These are phyloP conservation scores for Ramazzottius varieornatus DNA, from an alignment of 2,888 invertebrate species.

Conservation along the genomic window DNA sequence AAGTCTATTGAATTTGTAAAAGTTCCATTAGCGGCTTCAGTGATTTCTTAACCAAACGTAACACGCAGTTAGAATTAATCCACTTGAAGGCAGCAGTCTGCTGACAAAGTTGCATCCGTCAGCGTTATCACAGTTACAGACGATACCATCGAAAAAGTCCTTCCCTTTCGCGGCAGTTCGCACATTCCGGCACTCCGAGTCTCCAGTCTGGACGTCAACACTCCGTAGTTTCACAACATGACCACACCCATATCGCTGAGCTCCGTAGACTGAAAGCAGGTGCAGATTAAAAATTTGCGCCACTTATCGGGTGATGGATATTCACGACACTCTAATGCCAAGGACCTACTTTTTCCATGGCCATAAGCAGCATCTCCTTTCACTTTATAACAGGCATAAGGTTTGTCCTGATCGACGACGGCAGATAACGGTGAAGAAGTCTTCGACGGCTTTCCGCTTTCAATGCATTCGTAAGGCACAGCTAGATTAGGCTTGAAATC, in stretches of 20 bases:
- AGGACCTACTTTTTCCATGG: not conserved
- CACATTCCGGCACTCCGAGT: not conserved
- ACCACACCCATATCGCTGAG: not conserved
- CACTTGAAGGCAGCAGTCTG: not conserved
- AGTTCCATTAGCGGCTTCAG: no score
- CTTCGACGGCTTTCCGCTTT: not conserved
- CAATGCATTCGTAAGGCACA: not conserved
- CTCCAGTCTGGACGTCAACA: not conserved
- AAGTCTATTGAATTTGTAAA: no score
- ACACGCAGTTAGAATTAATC: no score
- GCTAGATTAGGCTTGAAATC: constrained; percentile 2
- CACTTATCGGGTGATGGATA: no score
- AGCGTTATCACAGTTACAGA: constrained; percentile 1
- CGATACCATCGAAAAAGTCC: not conserved
- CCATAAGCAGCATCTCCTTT: not conserved
- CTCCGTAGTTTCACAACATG: not conserved
- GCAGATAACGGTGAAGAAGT: not conserved
- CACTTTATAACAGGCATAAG: not conserved
- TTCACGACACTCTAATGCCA: no score
- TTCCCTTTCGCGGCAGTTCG: not conserved
- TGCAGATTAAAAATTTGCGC: not conserved
- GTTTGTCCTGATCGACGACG: not conserved
- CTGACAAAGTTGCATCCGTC: not conserved
- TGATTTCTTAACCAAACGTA: no score
- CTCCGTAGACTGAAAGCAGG: not conserved